Conservation (phyloP, 2,113 vertebrate genomes). For the Cynopterus brachyotis region DNA sequence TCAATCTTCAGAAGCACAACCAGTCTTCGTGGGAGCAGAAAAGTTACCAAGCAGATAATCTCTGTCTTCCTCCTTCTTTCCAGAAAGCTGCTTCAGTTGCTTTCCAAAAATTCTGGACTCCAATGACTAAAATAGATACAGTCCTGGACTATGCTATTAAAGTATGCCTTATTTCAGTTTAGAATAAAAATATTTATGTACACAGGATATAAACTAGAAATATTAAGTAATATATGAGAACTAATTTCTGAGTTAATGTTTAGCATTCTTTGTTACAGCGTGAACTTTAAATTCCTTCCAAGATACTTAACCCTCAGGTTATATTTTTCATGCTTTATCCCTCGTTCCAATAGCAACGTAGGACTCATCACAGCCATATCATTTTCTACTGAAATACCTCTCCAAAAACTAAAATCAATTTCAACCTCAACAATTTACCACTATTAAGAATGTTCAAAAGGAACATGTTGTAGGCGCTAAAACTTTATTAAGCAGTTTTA, state of each 20-base stretch:
- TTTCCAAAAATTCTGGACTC: background rate
- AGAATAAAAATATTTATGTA: background rate
- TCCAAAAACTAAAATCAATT: background rate
- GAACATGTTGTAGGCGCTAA: background rate
- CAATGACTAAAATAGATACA: background rate
- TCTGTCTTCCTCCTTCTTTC: background rate
- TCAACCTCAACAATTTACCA: background rate
- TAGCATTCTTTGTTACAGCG: background rate
- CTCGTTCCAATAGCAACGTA: background rate
- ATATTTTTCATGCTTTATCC: background rate
- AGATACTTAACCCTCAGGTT: background rate
- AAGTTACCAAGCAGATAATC: background rate
- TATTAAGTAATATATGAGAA: background rate
- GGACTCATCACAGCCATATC: background rate
- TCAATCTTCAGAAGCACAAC: background rate
- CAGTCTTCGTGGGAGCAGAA: background rate
- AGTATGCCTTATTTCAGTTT: background rate
- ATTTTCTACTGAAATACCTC: slow-evolving; percentile 21
- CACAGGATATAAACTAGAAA: background rate
- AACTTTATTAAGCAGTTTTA: background rate
- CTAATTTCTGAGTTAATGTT: background rate
- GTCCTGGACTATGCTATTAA: background rate
- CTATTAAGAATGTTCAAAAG: background rate
- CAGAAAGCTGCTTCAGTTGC: background rate
- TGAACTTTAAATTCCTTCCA: background rate